phyloP scores from a whole-genome alignment of 2,888 invertebrate species.

The Pachliopta kotzebuea region DNA sequence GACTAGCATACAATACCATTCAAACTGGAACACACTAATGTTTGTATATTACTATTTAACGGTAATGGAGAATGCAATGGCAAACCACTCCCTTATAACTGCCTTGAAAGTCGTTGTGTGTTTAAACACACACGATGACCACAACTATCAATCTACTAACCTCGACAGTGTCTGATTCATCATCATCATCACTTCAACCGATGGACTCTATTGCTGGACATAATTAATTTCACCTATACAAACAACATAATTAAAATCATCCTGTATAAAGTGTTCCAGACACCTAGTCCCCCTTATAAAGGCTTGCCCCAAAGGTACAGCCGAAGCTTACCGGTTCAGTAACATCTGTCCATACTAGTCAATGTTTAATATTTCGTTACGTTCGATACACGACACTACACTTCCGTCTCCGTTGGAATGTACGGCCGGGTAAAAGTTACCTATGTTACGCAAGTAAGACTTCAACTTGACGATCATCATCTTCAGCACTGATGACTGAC shows the following conservation, averaged over 20 bases:
- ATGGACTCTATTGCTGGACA: too few relatives aligned
- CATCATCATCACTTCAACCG: too few relatives aligned
- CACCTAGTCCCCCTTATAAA: conserved; percentile 35
- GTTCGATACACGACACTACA: conserved; percentile 26
- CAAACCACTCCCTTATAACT: too few relatives aligned
- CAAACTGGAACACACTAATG: too few relatives aligned
- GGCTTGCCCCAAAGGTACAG: conserved; percentile 34
- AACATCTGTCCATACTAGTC: conserved; percentile 62
- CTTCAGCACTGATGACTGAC: background rate
- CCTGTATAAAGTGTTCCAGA: conserved; percentile 43
- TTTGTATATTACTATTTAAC: too few relatives aligned
- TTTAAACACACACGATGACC: too few relatives aligned
- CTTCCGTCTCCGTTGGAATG: conserved; percentile 32
- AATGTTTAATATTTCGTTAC: conserved; percentile 37
- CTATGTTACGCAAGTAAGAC: conserved; percentile 29
- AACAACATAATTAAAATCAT: conserved; percentile 31
- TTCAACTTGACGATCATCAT: conserved; percentile 4
- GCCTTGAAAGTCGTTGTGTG: too few relatives aligned
- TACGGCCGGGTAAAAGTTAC: conserved; percentile 31
- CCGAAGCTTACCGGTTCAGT: conserved; percentile 60
- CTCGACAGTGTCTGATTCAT: too few relatives aligned
- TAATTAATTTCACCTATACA: too few relatives aligned
- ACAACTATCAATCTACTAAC: too few relatives aligned
- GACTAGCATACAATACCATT: too few relatives aligned
- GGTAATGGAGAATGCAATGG: too few relatives aligned